phyloP scores from a whole-genome alignment of 2,113 vertebrate genomes.

The Cephalopholis sonnerati region DNA sequence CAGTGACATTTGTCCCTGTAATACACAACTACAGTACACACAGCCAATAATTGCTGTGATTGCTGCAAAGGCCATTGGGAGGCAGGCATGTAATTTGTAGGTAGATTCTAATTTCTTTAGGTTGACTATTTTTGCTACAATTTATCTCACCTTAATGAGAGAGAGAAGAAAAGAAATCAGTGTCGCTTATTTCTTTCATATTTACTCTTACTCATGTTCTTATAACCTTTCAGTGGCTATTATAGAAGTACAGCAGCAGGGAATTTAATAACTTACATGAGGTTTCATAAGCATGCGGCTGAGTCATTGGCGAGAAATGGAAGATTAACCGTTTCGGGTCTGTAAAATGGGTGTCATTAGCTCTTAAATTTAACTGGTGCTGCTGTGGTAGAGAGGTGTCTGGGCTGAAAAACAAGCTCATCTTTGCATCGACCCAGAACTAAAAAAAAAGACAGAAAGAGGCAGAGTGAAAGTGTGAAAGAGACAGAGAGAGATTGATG shows the following conservation, averaged over 20 bases:
- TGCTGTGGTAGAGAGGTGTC: constrained; percentile 1
- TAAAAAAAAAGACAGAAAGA: background rate
- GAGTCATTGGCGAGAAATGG: background rate
- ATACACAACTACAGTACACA: constrained; percentile 46
- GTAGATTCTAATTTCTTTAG: constrained; percentile 39
- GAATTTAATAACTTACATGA: background rate
- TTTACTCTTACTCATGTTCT: background rate
- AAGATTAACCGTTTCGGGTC: background rate
- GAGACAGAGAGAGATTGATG: constrained; percentile 66
- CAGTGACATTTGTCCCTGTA: constrained; percentile 63
- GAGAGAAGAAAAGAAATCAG: background rate
- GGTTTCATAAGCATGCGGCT: background rate
- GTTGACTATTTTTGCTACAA: background rate
- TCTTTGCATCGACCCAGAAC: constrained; percentile 48
- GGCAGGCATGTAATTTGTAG: constrained; percentile 36
- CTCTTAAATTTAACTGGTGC: constrained; percentile 1
- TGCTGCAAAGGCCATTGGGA: constrained; percentile 56
- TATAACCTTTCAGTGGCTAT: background rate
- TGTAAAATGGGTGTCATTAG: background rate
- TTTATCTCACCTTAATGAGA: background rate
- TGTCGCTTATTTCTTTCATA: background rate
- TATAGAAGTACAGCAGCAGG: background rate
- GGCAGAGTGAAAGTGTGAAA: constrained; percentile 41
- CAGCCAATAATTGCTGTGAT: constrained; percentile 63
- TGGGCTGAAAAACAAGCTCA: constrained; percentile 33